Evolutionary conservation across 2,888 invertebrate species (phyloP).

Genomic region (Hirudinaria manillensis): DNA sequence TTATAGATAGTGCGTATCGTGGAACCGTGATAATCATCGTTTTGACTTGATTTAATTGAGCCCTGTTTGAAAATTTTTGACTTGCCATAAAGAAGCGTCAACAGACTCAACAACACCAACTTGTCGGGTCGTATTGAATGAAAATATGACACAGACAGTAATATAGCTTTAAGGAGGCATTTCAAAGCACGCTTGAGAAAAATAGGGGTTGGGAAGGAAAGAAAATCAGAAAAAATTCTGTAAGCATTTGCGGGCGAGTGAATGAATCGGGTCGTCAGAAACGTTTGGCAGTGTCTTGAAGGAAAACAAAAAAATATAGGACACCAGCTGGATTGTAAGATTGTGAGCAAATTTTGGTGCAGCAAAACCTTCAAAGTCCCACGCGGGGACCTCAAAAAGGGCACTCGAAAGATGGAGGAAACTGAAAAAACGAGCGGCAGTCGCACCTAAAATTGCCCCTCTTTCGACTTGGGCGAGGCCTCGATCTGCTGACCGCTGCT

Average conservation of each 20-base stretch:
- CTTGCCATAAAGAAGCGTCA: no score
- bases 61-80: no score
- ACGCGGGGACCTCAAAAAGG: not conserved
- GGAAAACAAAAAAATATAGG: constrained; percentile 6
- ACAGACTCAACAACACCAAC: no score
- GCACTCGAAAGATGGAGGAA: not conserved
- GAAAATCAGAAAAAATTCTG: not conserved
- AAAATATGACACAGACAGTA: no score
- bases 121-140: no score
- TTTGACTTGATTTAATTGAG: no score
- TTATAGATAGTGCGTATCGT: no score
- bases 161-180: no score
- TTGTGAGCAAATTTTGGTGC: constrained; percentile 11
- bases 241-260: not conserved
- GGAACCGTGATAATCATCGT: no score
- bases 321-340: constrained; percentile 6
- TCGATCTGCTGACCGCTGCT: not conserved
- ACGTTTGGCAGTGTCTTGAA: not conserved
- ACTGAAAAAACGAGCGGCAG: not conserved
- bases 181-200: not conserved
- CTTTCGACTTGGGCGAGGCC: not conserved
- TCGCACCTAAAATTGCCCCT: constrained; percentile 11
- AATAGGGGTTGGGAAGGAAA: not conserved
- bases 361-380: not conserved
- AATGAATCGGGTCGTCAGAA: not conserved